These are phyloP conservation scores for Chorisops tibialis DNA, from an alignment of 2,888 invertebrate species.

Conservation along the genomic window DNA sequence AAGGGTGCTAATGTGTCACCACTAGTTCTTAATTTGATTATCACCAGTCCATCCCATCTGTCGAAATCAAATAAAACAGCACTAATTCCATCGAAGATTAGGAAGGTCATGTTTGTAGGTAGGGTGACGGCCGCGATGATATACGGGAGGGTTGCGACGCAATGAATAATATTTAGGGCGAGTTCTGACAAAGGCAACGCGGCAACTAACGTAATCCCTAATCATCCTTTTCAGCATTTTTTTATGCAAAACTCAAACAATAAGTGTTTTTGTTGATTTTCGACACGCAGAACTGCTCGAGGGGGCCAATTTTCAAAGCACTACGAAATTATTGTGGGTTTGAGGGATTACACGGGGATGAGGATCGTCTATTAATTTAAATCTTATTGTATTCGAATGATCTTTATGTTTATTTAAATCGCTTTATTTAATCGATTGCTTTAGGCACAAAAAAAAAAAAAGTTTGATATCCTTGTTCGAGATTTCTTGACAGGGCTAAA, in stretches of 20 bases:
- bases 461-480: no score
- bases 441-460: no score
- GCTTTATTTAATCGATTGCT: no score
- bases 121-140: background rate
- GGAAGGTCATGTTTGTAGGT: background rate
- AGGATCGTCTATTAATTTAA: conserved; percentile 20
- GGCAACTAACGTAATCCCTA: conserved; percentile 2
- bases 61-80: conserved; percentile 21
- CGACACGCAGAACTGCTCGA: background rate
- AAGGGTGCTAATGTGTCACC: conserved; percentile 26
- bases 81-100: conserved; percentile 17
- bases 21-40: conserved; percentile 26
- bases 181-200: background rate
- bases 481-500: no score
- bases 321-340: conserved; percentile 22
- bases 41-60: conserved; percentile 14
- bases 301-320: background rate
- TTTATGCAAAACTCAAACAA: background rate
- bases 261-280: conserved; percentile 19
- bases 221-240: background rate
- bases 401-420: background rate
- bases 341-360: conserved; percentile 22
- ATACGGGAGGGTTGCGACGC: background rate
- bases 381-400: conserved; percentile 18
- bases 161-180: conserved; percentile 13